Evolutionary conservation across 2,888 invertebrate species (phyloP).

Genomic region (Pterostichus madidus): DNA sequence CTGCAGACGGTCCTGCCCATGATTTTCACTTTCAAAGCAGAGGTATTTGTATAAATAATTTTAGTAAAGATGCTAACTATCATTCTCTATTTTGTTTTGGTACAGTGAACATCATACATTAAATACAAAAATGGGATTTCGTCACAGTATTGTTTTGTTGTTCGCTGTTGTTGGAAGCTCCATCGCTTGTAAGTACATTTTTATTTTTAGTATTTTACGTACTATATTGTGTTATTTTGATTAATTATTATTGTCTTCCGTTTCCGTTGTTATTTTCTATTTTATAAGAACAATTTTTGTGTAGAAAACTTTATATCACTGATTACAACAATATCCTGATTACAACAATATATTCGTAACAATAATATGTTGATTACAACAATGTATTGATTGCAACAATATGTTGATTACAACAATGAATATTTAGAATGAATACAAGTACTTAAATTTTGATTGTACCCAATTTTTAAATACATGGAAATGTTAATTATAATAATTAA

Average conservation of each 20-base stretch:
- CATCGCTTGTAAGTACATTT: slow-evolving; percentile 45
- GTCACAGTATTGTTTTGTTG: slow-evolving; percentile 52
- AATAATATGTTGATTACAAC: no score
- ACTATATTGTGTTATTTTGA: no score
- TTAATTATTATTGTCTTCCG: no score
- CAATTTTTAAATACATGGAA: no score
- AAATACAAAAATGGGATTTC: slow-evolving; percentile 38
- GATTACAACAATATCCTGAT: neutral
- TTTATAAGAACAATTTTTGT: neutral
- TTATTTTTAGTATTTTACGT: neutral
- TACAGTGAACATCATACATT: slow-evolving; percentile 11
- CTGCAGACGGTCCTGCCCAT: slow-evolving; percentile 18
- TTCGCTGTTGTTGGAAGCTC: slow-evolving; percentile 31
- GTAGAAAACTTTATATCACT: no score
- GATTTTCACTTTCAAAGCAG: slow-evolving; percentile 22
- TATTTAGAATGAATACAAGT: no score
- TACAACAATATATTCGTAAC: neutral
- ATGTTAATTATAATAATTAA: neutral
- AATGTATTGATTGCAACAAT: no score
- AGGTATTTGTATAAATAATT: slow-evolving; percentile 61
- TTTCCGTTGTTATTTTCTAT: neutral
- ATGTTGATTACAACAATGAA: no score
- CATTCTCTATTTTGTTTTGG: slow-evolving; percentile 50
- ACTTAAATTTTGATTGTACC: no score
- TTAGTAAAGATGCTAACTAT: slow-evolving; percentile 22